Conservation (phyloP, 2,797 vertebrate species). For the Rhinophrynus dorsalis region DNA sequence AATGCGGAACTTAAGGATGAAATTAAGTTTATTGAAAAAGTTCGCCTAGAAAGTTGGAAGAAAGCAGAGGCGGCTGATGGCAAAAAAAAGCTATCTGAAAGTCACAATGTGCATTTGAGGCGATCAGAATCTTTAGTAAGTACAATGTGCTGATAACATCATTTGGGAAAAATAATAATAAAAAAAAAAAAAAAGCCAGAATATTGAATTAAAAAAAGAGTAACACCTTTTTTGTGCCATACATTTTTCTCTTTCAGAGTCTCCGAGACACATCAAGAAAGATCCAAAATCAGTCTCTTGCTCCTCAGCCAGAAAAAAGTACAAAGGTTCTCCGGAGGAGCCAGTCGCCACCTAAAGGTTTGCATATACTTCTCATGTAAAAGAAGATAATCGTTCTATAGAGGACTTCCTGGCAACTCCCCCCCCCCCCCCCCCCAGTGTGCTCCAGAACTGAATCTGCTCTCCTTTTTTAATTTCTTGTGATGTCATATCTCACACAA, state of each 20-base stretch:
- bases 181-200: not conserved
- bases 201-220: too few relatives aligned
- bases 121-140: conserved; percentile 71
- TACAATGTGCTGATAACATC: not conserved
- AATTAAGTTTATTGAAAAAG: conserved; percentile 82
- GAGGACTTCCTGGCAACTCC: too few relatives aligned
- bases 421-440: too few relatives aligned
- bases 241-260: conserved; percentile 66
- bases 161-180: too few relatives aligned
- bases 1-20: conserved; percentile 83
- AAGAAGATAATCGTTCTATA: too few relatives aligned
- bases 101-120: conserved; percentile 30
- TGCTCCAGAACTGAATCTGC: too few relatives aligned
- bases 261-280: conserved; percentile 60
- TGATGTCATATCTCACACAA: too few relatives aligned
- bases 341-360: conserved; percentile 67
- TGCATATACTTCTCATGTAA: too few relatives aligned
- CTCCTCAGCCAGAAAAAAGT: conserved; percentile 57
- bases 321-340: conserved; percentile 55
- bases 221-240: not conserved
- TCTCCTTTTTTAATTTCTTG: too few relatives aligned
- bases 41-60: conserved; percentile 84
- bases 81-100: conserved; percentile 57
- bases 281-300: conserved; percentile 54
- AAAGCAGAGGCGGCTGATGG: conserved; percentile 66